Conservation (phyloP, 2,797 vertebrate species). For the Dipus sagitta region DNA sequence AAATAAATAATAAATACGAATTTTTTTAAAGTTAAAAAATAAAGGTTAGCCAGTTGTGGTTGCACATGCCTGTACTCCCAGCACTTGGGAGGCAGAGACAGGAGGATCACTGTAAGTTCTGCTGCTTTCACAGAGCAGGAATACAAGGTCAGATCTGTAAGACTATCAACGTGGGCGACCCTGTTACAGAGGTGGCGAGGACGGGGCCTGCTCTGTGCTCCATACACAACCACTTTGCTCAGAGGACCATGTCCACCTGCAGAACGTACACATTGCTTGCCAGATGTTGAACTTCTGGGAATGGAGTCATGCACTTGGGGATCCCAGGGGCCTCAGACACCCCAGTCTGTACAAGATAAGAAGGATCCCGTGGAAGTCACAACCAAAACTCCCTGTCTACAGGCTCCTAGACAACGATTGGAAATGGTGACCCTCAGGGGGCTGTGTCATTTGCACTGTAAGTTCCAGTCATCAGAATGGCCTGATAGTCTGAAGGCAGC, state of each 20-base stretch:
- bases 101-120: too few relatives aligned
- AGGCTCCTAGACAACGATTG: neutral
- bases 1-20: too few relatives aligned
- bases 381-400: neutral
- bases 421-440: neutral
- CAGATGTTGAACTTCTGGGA: neutral
- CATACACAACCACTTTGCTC: neutral
- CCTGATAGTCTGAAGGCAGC: fast-evolving
- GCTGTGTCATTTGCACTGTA: fast-evolving
- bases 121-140: neutral
- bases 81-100: too few relatives aligned
- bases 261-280: neutral
- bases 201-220: neutral
- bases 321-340: neutral
- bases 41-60: too few relatives aligned
- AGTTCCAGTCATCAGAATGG: neutral
- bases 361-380: fast-evolving
- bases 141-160: neutral
- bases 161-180: neutral
- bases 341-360: neutral
- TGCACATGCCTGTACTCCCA: too few relatives aligned
- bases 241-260: neutral
- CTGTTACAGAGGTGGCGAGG: too few relatives aligned
- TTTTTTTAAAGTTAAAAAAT: too few relatives aligned
- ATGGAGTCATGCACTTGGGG: neutral